Base-by-base conservation (phyloP, 2,797 vertebrate genomes). In the Premnoplex brunnescens region DNA sequence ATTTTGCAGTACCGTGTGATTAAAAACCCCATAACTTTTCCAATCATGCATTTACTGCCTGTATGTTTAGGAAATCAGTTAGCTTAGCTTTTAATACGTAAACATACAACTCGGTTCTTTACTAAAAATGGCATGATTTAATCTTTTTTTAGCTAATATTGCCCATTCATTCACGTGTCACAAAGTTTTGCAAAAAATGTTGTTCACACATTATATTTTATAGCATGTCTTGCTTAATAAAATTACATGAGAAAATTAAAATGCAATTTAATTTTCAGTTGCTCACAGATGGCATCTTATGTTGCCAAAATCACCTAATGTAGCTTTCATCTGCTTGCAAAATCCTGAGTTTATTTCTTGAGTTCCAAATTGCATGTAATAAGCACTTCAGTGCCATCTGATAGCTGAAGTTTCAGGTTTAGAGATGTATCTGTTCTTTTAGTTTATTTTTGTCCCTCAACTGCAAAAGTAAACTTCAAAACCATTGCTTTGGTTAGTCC, bases 391-490 rank as follows among this genome's bases (percentile, higher is more conserved):
- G 41, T 77, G 58, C n/a, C 37, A 55, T 46, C 49, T 71, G 58
- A 63, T 43, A 63, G 48, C 55, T 76, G 41, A 80, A 64, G 69
- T 67, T 89, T 89, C 68, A 69, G 66, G 63, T 89, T 85, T 49
- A 91, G 76, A 87, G 27, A 46, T 32, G 18, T 49, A 34, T 13
- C 34, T 73, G 23, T 60, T 4, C 14, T 89, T 79, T 79, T 59
- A 2, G 1, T 77, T 95, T 95, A 73, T 69, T 91, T 92, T 83
- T 80, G 24, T 87, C 11, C 39, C 30, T 7, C 17, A 76, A 41
- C 48, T 91, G 75, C 15, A 63, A 75, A 94, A 91, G 77, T 79
- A 91, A 91, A 87, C 72, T 85, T 82, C 46, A 74, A 93, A 94
- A 93, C 72, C 23, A n/a, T n/a, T 68, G 46, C 67, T 82, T 89